These are phyloP conservation scores for Cochlearius cochlearius DNA, from an alignment of 2,113 vertebrate species.

Conservation along the genomic window DNA sequence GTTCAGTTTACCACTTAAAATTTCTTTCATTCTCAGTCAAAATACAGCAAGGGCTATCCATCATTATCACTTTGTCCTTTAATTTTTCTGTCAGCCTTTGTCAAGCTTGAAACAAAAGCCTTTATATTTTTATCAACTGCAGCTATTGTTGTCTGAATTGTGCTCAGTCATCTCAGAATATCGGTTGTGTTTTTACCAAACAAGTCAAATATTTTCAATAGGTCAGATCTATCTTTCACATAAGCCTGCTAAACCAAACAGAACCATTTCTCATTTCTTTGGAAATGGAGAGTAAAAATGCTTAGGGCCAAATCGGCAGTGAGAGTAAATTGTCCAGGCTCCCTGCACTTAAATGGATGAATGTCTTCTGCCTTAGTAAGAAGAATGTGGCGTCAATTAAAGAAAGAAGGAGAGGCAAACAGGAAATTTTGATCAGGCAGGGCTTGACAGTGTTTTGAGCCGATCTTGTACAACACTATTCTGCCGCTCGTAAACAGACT, in stretches of 20 bases:
- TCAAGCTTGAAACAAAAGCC: slow-evolving; percentile 60
- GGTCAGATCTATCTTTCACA: slow-evolving; percentile 54
- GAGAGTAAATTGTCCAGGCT: slow-evolving; percentile 35
- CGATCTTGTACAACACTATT: background rate
- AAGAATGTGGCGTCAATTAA: background rate
- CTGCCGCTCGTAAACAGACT: background rate
- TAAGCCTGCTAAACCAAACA: slow-evolving; percentile 12
- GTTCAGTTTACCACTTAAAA: slow-evolving; percentile 62
- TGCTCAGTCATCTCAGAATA: slow-evolving; percentile 48
- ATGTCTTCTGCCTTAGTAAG: background rate
- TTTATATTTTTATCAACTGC: slow-evolving; percentile 50
- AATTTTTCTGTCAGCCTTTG: slow-evolving; percentile 66
- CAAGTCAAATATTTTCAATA: slow-evolving; percentile 49
- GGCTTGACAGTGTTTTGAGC: background rate
- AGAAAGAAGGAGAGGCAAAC: background rate
- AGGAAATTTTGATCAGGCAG: background rate
- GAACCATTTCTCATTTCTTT: slow-evolving; percentile 45
- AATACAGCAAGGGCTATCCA: slow-evolving; percentile 45
- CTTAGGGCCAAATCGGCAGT: slow-evolving; percentile 7
- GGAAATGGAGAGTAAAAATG: slow-evolving; percentile 31
- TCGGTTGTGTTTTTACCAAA: background rate
- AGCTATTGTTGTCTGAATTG: slow-evolving; percentile 37
- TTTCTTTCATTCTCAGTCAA: slow-evolving; percentile 53
- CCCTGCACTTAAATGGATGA: slow-evolving; percentile 16
- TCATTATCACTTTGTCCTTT: slow-evolving; percentile 64